Conservation (phyloP, 2,797 vertebrate species). For the Falco rusticolus region DNA sequence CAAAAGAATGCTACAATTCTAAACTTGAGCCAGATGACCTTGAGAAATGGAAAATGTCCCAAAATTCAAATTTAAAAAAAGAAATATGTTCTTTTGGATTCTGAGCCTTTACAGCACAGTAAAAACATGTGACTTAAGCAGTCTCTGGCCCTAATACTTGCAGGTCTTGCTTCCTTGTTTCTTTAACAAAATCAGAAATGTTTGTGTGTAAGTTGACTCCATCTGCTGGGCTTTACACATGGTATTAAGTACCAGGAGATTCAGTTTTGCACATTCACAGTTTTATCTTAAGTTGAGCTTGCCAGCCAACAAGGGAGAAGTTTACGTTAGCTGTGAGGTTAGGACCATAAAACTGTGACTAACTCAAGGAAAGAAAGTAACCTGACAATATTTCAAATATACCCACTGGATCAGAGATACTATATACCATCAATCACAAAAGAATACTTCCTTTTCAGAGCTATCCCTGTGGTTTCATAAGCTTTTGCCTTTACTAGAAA, state of each 20-base stretch:
- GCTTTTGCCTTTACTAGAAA: slow-evolving; percentile 70
- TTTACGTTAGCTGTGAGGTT: slow-evolving; percentile 58
- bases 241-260: neutral
- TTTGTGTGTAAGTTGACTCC: slow-evolving; percentile 14
- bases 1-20: neutral
- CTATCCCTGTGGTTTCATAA: slow-evolving; percentile 59
- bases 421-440: slow-evolving; percentile 17
- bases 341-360: slow-evolving; percentile 61
- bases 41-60: neutral
- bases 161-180: neutral
- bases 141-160: neutral
- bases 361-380: slow-evolving; percentile 65
- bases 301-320: slow-evolving; percentile 22
- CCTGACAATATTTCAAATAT: slow-evolving; percentile 62
- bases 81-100: neutral
- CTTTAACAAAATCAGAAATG: neutral
- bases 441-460: slow-evolving; percentile 62
- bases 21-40: neutral
- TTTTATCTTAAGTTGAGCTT: slow-evolving; percentile 40
- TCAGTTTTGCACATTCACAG: neutral
- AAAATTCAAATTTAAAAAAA: neutral
- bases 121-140: neutral
- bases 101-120: neutral
- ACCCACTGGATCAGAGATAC: slow-evolving; percentile 54
- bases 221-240: slow-evolving; percentile 5